These are phyloP conservation scores for Prunella fulvescens DNA, from an alignment of 2,113 vertebrate genomes.

Conservation along the genomic window DNA sequence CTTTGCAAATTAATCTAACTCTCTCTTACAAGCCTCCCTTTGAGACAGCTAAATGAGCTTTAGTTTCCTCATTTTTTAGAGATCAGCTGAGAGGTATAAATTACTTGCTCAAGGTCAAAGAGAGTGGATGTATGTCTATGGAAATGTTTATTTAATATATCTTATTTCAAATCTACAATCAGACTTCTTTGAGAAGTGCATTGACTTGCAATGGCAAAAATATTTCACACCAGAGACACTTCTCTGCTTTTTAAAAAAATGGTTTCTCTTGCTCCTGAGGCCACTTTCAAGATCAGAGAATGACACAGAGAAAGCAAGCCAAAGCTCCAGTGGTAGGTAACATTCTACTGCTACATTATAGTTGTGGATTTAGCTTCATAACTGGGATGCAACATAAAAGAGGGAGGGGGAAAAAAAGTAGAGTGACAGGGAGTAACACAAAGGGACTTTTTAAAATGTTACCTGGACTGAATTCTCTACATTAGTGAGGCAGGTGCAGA, in stretches of 20 bases:
- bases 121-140: background rate
- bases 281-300: background rate
- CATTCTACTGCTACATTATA: background rate
- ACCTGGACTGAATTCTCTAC: background rate
- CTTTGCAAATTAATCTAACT: constrained; percentile 33
- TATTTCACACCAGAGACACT: background rate
- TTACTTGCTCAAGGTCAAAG: constrained; percentile 18
- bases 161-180: background rate
- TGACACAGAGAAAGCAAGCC: background rate
- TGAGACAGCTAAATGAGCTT: constrained; percentile 31
- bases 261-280: background rate
- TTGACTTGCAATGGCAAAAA: background rate
- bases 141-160: background rate
- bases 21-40: constrained; percentile 23
- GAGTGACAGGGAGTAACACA: background rate
- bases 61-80: background rate
- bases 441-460: background rate
- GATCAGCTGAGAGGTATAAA: background rate
- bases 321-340: background rate
- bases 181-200: background rate
- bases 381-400: background rate
- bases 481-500: background rate
- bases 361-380: background rate
- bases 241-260: background rate
- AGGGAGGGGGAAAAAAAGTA: background rate